These are phyloP conservation scores for Cladorhizidae sp. DNA, from an alignment of 37 sponge, comb jelly and placozoan species.

Conservation along the genomic window DNA sequence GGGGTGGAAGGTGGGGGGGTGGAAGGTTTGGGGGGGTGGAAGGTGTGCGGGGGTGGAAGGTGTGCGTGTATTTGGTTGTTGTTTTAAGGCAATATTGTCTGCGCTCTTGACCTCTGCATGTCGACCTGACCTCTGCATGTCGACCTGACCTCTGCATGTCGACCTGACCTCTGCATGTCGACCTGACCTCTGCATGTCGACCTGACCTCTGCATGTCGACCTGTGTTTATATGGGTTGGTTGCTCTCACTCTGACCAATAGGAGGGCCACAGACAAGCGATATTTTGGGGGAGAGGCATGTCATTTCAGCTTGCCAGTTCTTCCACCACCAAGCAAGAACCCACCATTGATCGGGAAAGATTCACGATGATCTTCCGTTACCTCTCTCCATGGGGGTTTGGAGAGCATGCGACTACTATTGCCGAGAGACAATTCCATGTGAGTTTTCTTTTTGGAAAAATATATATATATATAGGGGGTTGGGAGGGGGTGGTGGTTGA, in stretches of 20 bases:
- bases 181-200: no score
- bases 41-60: no score
- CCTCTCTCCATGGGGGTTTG: slow-evolving; percentile 79
- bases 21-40: no score
- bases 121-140: no score
- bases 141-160: no score
- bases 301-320: slow-evolving; percentile 23
- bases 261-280: slow-evolving; percentile 62
- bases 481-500: neutral
- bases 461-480: neutral
- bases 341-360: slow-evolving; percentile 72
- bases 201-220: no score
- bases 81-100: no score
- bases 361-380: slow-evolving; percentile 71
- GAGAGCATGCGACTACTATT: slow-evolving; percentile 43
- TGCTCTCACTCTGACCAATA: neutral
- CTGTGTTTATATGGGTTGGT: neutral
- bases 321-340: slow-evolving; percentile 56
- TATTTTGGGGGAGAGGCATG: slow-evolving; percentile 61
- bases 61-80: no score
- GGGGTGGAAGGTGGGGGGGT: no score
- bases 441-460: slow-evolving; percentile 1
- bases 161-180: no score
- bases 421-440: slow-evolving; percentile 61
- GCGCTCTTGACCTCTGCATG: no score